Percentiles rank a stretch among this genome's conserved stretches.
Evolutionary conservation across 2,113 vertebrate genomes (phyloP).

Genomic region (Odocoileus hemionus): DNA sequence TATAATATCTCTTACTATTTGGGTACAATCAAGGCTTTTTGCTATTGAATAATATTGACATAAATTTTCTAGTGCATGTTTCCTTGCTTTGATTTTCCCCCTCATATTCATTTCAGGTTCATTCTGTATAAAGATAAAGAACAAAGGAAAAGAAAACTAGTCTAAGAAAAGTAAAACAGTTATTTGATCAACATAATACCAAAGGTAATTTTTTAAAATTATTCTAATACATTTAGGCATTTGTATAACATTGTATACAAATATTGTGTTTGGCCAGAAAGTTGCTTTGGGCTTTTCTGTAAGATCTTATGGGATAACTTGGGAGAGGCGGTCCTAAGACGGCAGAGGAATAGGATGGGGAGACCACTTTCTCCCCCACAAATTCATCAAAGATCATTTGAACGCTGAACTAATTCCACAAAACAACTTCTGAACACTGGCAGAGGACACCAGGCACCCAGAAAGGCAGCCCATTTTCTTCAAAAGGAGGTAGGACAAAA

Average conservation of each 20-base stretch:
- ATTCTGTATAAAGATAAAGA: not conserved
- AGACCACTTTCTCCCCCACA: not conserved
- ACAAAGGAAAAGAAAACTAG: not conserved
- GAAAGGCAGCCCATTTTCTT: no score
- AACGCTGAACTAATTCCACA: not conserved
- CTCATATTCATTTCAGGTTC: not conserved
- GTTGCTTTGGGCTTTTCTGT: not conserved
- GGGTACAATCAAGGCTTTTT: not conserved
- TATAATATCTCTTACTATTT: conserved; percentile 17
- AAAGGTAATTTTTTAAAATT: not conserved
- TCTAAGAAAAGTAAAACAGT: not conserved
- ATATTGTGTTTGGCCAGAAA: not conserved
- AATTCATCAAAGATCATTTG: not conserved
- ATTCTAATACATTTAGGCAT: not conserved
- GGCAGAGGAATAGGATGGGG: not conserved
- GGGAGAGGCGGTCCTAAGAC: not conserved
- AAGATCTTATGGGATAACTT: not conserved
- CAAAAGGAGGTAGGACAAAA: not conserved
- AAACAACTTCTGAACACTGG: not conserved
- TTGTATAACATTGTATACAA: not conserved
- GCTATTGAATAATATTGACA: not conserved
- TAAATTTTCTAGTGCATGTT: not conserved
- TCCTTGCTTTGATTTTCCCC: not conserved
- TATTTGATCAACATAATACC: not conserved
- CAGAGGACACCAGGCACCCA: not conserved